A percentile compares a stretch with the other conserved stretches of the same genome.
These are phyloP conservation scores for Nemurella pictetii DNA, from an alignment of 2,888 invertebrate species.

Conservation along the genomic window DNA sequence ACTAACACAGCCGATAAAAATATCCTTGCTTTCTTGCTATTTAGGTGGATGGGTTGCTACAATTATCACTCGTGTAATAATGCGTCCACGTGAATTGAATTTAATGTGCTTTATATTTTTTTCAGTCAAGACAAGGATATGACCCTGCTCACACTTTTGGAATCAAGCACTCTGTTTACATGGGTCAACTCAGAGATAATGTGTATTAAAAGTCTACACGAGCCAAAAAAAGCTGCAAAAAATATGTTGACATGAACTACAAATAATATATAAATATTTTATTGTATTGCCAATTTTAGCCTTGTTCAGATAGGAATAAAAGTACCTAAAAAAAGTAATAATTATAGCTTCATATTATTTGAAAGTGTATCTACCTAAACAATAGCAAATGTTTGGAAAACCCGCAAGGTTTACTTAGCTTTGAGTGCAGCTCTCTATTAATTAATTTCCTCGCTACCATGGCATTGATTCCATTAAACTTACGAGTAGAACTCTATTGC, in stretches of 20 bases:
- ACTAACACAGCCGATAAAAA: neutral
- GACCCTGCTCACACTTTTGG: conserved; percentile 78
- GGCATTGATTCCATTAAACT: neutral
- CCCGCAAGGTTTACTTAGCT: neutral
- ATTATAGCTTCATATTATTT: neutral
- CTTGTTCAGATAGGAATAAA: neutral
- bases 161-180: conserved; percentile 82
- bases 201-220: conserved; percentile 40
- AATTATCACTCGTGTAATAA: neutral
- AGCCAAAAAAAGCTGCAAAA: neutral
- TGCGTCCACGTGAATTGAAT: neutral
- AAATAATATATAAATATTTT: no score
- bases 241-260: neutral
- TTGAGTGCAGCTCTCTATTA: neutral
- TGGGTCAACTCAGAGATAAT: conserved; percentile 58
- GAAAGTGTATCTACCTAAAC: no score
- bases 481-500: no score
- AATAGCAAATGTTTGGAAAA: neutral
- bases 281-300: neutral
- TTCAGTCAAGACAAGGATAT: conserved; percentile 64
- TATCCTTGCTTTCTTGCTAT: neutral
- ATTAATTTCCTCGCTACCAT: neutral
- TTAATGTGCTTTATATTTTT: neutral
- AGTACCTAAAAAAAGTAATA: neutral
- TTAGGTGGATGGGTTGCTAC: neutral